phyloP scores from a whole-genome alignment of 2,888 invertebrate species.

The Odontomyia ornata region DNA sequence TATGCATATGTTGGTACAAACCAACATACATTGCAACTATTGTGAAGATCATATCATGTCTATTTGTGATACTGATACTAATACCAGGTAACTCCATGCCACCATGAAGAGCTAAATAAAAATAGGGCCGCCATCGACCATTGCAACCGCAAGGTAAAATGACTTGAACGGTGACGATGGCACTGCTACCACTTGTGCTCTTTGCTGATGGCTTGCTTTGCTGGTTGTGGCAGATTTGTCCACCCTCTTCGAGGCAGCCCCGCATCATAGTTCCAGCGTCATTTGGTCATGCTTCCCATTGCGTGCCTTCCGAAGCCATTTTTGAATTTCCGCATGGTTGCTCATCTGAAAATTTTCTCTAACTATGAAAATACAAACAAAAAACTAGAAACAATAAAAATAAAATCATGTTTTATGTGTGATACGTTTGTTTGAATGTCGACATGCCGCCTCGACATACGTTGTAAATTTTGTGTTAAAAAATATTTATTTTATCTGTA shows the following conservation, averaged over 20 bases:
- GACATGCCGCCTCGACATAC: constrained; percentile 11
- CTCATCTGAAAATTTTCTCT: constrained; percentile 62
- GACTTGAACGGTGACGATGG: constrained; percentile 10
- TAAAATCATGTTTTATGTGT: constrained; percentile 36
- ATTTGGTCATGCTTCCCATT: constrained; percentile 48
- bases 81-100: not conserved
- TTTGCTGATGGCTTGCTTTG: not conserved
- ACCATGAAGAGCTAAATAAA: not conserved
- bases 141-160: constrained; percentile 24
- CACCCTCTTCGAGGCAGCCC: constrained; percentile 2
- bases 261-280: constrained; percentile 13
- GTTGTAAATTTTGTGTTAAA: constrained; percentile 8
- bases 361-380: constrained; percentile 34
- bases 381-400: no score
- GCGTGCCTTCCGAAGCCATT: constrained; percentile 51
- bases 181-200: not conserved
- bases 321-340: constrained; percentile 63
- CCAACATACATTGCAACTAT: not conserved
- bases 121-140: constrained; percentile 11
- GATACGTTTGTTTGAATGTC: not conserved
- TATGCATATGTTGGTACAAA: no score
- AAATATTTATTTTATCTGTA: constrained; percentile 16
- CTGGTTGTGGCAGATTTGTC: not conserved
- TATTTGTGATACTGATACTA: constrained; percentile 9
- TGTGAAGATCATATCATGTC: constrained; percentile 20